Conservation (phyloP, 2,888 invertebrate species). For the Pyralis farinalis region DNA sequence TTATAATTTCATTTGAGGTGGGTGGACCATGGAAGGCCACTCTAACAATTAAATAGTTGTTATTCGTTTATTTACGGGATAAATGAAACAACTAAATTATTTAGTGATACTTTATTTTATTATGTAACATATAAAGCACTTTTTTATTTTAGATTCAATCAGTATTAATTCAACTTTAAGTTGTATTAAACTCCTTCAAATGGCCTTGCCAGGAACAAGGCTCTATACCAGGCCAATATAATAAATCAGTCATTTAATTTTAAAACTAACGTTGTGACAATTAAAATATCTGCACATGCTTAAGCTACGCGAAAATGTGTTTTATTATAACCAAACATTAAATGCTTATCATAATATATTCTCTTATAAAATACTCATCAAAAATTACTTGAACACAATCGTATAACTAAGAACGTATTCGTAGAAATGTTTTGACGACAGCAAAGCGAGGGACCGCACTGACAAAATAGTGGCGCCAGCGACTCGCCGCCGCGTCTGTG, state of each 20-base stretch:
- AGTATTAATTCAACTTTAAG: slow-evolving; percentile 21
- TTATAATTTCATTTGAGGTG: no score
- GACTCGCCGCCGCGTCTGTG: no score
- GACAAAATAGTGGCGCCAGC: no score
- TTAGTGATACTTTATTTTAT: slow-evolving; percentile 20
- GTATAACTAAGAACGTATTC: background rate
- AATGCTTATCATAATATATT: slow-evolving; percentile 11
- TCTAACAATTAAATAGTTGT: slow-evolving; percentile 19
- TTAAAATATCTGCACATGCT: slow-evolving; percentile 13
- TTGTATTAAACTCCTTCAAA: slow-evolving; percentile 21
- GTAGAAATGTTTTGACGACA: background rate
- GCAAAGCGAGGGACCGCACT: no score
- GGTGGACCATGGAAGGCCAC: slow-evolving; percentile 21
- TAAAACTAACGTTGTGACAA: slow-evolving; percentile 16
- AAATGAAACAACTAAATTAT: slow-evolving; percentile 9
- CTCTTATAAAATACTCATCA: slow-evolving; percentile 11
- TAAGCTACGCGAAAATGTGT: slow-evolving; percentile 14
- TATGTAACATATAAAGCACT: slow-evolving; percentile 18
- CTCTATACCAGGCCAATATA: slow-evolving; percentile 21
- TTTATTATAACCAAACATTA: slow-evolving; percentile 10
- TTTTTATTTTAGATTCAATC: slow-evolving; percentile 12
- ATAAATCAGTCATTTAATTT: slow-evolving; percentile 19
- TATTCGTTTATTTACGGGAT: slow-evolving; percentile 20
- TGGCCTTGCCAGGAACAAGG: slow-evolving; percentile 23
- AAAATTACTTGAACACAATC: slow-evolving; percentile 8